Evolutionary conservation across 1,140 invertebrate species (phyloP), one percentile per base, ranked within the genome.

Genomic region (Saccostrea echinata): DNA sequence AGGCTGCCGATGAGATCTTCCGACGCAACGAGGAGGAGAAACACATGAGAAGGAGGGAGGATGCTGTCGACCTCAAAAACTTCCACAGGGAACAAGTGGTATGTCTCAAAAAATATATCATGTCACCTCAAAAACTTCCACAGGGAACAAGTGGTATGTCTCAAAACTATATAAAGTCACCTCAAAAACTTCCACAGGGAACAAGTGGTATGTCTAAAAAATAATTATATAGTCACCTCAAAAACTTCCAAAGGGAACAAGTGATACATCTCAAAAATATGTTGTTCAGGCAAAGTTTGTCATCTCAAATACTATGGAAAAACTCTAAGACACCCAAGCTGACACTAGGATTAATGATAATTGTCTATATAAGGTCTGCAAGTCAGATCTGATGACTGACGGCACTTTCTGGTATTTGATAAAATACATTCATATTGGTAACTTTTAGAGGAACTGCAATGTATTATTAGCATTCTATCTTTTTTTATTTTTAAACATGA

Each of bases 1-100:
- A 93, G 76, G 93, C 92, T 24, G 94, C 94, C 13, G 94, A 95
- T 90, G 92, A 93, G 61, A 90, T 94, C 21, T 95, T 95, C 91
- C 88, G 92, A 1, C 89, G 90, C n/a, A 94, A 94, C 88, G 94
- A 94, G 83, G 90, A 92, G 84, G 93, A 94, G 85, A 94, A 94
- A 87, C 83, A 35, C 3, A 86, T 88, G 16, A 90, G 93, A 51
- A 91, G 88, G 76, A 83, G 88, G 35, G 91, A 93, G 3, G 92
- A 94, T 18, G 85, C 85, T 55, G 85, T 90, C 21, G 82, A 86
- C 13, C 84, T 94, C 18, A 88, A 90, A 51, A 80, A 90, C 27
- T 94, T 93, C 91, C 94, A 92, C 35, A 30, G 89, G 13, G 85
- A 91, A 68, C 93, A 94, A 88, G 82, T 88, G 57, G 94, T 94